phyloP scores from a whole-genome alignment of 2,113 vertebrate genomes.

The Lepus timidus region DNA sequence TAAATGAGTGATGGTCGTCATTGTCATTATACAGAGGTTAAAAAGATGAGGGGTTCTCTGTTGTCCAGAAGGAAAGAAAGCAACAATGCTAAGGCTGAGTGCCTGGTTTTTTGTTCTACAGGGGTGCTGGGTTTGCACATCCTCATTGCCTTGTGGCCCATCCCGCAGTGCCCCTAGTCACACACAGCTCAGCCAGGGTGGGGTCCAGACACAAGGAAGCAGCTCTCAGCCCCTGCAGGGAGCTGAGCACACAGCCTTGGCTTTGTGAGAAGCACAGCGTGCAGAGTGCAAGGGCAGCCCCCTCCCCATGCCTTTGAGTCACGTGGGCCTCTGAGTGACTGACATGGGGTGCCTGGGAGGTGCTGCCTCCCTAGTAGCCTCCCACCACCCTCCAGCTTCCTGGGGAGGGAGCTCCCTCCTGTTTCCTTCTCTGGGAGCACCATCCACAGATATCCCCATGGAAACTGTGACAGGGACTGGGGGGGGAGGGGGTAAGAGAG shows the following conservation, averaged over 20 bases:
- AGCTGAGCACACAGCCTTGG: neutral
- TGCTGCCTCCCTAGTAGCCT: neutral
- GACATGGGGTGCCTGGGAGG: neutral
- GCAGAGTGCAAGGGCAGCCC: too few relatives aligned
- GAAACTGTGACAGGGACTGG: conserved; percentile 65
- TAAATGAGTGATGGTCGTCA: neutral
- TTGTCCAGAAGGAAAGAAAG: neutral
- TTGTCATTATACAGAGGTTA: neutral
- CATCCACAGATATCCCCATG: conserved; percentile 64
- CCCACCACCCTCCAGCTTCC: neutral
- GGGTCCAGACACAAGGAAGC: neutral
- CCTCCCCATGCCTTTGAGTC: too few relatives aligned
- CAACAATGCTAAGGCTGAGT: neutral
- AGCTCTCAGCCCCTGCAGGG: too few relatives aligned
- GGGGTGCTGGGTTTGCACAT: neutral
- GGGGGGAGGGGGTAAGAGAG: conserved; percentile 6
- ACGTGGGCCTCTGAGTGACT: fast-evolving
- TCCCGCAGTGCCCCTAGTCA: neutral
- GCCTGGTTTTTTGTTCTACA: neutral
- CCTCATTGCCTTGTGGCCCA: neutral
- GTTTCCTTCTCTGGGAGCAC: neutral
- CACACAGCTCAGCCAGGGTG: neutral
- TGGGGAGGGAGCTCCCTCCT: neutral
- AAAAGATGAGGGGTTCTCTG: neutral
- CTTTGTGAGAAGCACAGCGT: neutral